Evolutionary conservation across 2,888 invertebrate species (phyloP).

Genomic region (Acrobasis suavella): DNA sequence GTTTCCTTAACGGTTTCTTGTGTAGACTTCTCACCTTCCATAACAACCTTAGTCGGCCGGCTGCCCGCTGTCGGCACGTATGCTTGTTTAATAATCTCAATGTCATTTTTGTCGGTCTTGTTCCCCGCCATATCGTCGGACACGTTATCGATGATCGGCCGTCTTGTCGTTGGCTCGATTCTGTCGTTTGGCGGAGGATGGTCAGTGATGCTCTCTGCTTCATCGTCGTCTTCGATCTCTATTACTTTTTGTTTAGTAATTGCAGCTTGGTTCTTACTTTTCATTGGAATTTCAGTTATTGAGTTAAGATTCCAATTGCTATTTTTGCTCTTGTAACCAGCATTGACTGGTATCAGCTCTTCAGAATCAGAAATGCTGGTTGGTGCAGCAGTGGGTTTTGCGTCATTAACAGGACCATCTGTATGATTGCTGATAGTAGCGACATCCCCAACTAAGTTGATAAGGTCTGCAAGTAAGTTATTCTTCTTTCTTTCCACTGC

Average conservation of each 20-base stretch:
- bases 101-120: constrained; percentile 60
- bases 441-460: constrained; percentile 72
- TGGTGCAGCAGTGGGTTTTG: constrained; percentile 38
- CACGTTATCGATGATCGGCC: constrained; percentile 73
- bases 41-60: constrained; percentile 68
- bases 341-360: constrained; percentile 70
- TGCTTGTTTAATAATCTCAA: constrained; percentile 69
- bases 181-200: constrained; percentile 65
- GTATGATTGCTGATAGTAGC: constrained; percentile 71
- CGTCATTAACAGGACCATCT: constrained; percentile 41
- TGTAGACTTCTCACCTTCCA: constrained; percentile 51
- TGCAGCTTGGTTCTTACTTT: constrained; percentile 52
- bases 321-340: constrained; percentile 74
- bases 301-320: constrained; percentile 72
- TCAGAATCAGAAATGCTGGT: constrained; percentile 67
- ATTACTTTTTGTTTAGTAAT: constrained; percentile 58
- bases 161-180: constrained; percentile 66
- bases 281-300: constrained; percentile 67
- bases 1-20: constrained; percentile 36
- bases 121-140: constrained; percentile 54
- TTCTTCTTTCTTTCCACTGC: constrained; percentile 47
- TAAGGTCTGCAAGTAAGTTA: constrained; percentile 66
- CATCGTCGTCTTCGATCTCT: constrained; percentile 73
- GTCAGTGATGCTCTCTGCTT: constrained; percentile 62
- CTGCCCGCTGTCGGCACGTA: constrained; percentile 68